Evolutionary conservation across 35 echinoderm and acorn worm genomes (phyloP), one percentile per base, ranked within the genome.

Genomic region (Strongylocentrotus purpuratus): DNA sequence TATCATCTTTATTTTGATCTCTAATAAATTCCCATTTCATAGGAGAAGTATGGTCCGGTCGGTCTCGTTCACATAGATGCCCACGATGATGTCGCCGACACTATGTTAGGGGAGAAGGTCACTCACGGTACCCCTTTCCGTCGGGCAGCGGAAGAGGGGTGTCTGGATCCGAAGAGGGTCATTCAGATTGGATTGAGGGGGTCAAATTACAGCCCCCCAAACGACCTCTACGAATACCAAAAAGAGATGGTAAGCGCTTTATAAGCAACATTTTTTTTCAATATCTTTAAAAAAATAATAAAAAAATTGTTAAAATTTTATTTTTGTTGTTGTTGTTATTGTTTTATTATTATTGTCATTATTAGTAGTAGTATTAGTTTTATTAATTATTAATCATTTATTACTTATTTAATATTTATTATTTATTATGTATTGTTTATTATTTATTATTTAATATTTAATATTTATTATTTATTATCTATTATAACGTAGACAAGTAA

Each of bases 61-160:
- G 98, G 98, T 33, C 90, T 99, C 4, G 96, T 99, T 9, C 98
- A 99, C 90, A 91, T 99, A 0, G 98, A 99, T 97, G 98, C 98
- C 2, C 98, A 99, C 94, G 95, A 95, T 17, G 98, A 99, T 59
- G 94, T 95, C n/a, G 94, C 90, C 5, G 98, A 99, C 70, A 71
- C 70, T 25, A 98, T 98, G 97, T 78, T 98, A 0, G 98, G 97
- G 46, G 97, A 98, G 86, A 99, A 99, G 87, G 96, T 99, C 7
- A 97, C 98, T 46, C 98, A 99, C 31, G 98, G 98, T 12, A 99
- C 98, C 0, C 98, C 98, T 58, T 99, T 99, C 93, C 85, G 86
- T 45, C 58, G 98, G 58, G 97, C 97, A 3, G 92, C 97, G 55
- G 98, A 98, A 12, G 98, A 99, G 46, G 96, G 96, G 13, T 95